phyloP scores from a whole-genome alignment of 2,113 vertebrate species.

The Gopherus evgoodei region DNA sequence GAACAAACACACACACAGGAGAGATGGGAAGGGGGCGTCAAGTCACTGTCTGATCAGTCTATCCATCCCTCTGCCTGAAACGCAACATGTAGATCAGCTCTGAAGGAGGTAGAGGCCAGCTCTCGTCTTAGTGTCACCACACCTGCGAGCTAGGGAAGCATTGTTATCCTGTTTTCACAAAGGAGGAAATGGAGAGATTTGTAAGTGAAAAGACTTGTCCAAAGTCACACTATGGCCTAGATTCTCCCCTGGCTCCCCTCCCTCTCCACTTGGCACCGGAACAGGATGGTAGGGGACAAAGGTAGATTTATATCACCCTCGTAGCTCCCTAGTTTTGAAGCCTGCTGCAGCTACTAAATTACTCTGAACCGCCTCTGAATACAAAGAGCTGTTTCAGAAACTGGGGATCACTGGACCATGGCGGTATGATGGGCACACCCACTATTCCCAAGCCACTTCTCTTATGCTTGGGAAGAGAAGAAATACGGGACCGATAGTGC shows the following conservation, averaged over 20 bases:
- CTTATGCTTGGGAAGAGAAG: fast-evolving
- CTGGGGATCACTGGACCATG: background rate
- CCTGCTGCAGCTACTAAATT: background rate
- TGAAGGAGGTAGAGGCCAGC: background rate
- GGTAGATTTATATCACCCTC: background rate
- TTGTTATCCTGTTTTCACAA: background rate
- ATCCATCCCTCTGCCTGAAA: background rate
- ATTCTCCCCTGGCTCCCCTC: background rate
- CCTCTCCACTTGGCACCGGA: background rate
- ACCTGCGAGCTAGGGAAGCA: background rate
- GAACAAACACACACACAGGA: background rate
- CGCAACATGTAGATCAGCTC: background rate
- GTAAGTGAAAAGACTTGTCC: background rate
- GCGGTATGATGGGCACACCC: background rate
- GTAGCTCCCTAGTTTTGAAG: background rate
- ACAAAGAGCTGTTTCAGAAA: too few relatives aligned
- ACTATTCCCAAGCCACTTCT: background rate
- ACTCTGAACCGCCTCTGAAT: background rate
- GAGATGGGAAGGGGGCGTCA: background rate
- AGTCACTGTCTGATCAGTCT: fast-evolving
- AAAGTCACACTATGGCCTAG: background rate
- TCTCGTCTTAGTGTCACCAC: background rate
- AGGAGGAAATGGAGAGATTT: background rate
- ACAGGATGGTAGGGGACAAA: background rate
- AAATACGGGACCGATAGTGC: background rate